A percentile compares a stretch with the other conserved stretches of the same genome.
These are phyloP conservation scores for Nannobrachium achirus DNA, from an alignment of 2,113 vertebrate genomes.

Conservation along the genomic window DNA sequence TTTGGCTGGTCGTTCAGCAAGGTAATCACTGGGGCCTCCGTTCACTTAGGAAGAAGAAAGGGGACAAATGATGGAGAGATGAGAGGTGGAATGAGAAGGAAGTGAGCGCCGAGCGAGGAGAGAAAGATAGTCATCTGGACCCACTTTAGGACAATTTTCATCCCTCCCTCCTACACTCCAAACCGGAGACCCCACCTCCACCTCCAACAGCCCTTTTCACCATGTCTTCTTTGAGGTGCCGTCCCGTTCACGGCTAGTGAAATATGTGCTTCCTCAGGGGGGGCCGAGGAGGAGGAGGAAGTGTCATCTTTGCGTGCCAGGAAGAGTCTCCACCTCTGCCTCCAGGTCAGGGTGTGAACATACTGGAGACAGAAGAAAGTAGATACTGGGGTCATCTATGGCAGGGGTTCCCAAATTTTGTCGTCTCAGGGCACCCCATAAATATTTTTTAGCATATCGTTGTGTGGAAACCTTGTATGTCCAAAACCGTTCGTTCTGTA, in stretches of 20 bases:
- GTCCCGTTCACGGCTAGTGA: conserved; percentile 68
- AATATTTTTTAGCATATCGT: too few species aligned
- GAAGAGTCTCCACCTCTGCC: conserved; percentile 29
- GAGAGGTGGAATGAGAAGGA: conserved; percentile 51
- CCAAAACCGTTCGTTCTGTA: too few species aligned
- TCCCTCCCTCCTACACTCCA: conserved; percentile 49
- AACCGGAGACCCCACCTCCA: conserved; percentile 42
- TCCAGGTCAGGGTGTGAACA: too few species aligned
- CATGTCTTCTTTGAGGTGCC: conserved; percentile 74
- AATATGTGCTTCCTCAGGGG: conserved; percentile 43
- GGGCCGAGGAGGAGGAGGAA: conserved; percentile 38
- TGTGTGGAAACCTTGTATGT: too few species aligned
- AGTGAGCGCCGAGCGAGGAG: conserved; percentile 24
- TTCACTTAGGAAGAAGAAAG: conserved; percentile 14
- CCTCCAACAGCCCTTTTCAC: conserved; percentile 38
- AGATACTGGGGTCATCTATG: too few species aligned
- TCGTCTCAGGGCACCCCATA: too few species aligned
- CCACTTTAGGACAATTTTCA: conserved; percentile 65
- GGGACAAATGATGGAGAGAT: conserved; percentile 60
- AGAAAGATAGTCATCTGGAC: conserved; percentile 69
- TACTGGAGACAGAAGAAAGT: too few species aligned
- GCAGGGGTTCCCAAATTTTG: too few species aligned
- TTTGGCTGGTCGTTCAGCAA: conserved; percentile 57
- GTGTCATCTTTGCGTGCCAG: conserved; percentile 53
- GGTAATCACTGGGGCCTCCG: conserved; percentile 56